phyloP scores from a whole-genome alignment of 2,797 vertebrate genomes.

The Enteromius argenteus region DNA sequence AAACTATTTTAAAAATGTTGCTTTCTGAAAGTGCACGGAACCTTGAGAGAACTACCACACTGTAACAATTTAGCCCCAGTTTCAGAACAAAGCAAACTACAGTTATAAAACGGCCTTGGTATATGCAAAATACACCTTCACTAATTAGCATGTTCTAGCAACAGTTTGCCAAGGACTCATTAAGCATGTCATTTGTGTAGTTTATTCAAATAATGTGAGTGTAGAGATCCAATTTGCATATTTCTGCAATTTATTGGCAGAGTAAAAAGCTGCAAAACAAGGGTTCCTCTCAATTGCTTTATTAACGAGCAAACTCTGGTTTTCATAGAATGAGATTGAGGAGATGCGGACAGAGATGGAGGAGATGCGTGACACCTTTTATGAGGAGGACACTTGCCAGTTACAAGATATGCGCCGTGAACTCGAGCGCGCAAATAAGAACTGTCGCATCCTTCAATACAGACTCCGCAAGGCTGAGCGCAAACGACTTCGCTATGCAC shows the following conservation, averaged over 20 bases:
- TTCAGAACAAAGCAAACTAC: neutral
- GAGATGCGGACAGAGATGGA: conserved; percentile 98
- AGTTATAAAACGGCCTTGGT: neutral
- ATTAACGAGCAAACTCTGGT: neutral
- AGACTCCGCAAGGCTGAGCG: conserved; percentile 96
- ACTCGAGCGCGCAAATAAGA: conserved; percentile 97
- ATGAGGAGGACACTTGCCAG: conserved; percentile 96
- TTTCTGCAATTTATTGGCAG: neutral
- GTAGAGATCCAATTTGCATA: neutral
- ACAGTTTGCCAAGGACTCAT: neutral
- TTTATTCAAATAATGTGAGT: neutral
- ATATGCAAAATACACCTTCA: neutral
- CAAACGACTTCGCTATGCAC: conserved; percentile 90
- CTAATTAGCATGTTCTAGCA: neutral
- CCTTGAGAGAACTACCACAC: neutral
- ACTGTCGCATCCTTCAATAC: conserved; percentile 98
- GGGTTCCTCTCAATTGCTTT: neutral
- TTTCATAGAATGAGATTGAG: conserved; percentile 89
- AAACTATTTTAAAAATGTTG: neutral
- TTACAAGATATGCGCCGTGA: conserved; percentile 97
- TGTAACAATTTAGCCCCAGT: neutral
- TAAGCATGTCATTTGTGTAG: neutral
- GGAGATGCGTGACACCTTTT: conserved; percentile 98
- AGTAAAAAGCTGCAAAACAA: neutral
- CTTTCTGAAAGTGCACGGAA: neutral